phyloP scores from a whole-genome alignment of 2,888 invertebrate species.

The Lysandra coridon region DNA sequence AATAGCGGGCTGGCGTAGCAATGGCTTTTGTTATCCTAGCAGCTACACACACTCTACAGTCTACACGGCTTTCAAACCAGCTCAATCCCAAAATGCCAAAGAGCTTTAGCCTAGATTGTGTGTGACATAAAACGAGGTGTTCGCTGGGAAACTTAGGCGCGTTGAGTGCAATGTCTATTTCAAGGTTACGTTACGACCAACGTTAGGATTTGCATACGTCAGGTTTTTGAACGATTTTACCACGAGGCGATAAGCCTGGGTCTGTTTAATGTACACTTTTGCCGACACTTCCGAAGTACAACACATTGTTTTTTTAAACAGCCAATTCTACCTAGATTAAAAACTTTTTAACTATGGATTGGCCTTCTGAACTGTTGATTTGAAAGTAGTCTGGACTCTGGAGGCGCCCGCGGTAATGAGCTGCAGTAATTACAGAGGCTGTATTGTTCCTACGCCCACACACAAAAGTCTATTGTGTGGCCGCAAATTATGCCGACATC shows the following conservation, averaged over 20 bases:
- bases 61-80: background rate
- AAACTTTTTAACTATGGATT: background rate
- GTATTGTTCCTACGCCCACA: background rate
- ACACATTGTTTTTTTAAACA: too few species aligned
- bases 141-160: background rate
- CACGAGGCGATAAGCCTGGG: too few species aligned
- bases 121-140: background rate
- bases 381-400: background rate
- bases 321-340: background rate
- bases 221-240: too few species aligned
- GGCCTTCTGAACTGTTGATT: background rate
- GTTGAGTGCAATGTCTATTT: background rate
- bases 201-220: too few species aligned
- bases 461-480: background rate
- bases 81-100: background rate
- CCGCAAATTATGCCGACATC: background rate
- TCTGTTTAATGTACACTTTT: too few species aligned
- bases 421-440: background rate
- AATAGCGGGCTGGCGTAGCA: background rate
- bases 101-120: background rate
- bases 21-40: background rate
- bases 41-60: background rate
- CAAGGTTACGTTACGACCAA: background rate
- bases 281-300: too few species aligned
- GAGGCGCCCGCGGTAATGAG: conserved; percentile 3